phyloP scores from a whole-genome alignment of 2,113 vertebrate genomes.

The Excalfactoria chinensis region DNA sequence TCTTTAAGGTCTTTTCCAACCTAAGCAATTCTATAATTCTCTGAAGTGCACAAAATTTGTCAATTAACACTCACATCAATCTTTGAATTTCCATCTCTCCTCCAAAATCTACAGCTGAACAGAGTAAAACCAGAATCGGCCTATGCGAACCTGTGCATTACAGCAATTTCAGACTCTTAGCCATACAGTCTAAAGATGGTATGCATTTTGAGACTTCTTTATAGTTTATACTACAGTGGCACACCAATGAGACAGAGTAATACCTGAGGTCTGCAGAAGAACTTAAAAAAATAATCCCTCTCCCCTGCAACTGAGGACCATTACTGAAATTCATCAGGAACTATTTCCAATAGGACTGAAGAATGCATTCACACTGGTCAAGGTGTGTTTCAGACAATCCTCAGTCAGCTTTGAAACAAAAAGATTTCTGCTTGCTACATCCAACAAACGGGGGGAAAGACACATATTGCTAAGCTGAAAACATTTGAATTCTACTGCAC shows the following conservation, averaged over 20 bases:
- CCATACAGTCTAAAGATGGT: neutral
- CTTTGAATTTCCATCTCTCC: neutral
- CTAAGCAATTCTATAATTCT: too few relatives aligned
- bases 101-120: neutral
- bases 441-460: neutral
- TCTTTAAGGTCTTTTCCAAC: too few relatives aligned
- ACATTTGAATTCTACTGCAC: neutral
- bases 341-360: neutral
- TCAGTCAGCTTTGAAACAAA: neutral
- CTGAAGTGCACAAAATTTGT: neutral
- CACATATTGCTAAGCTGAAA: neutral
- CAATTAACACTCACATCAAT: neutral
- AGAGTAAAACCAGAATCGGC: neutral
- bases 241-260: neutral
- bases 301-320: rapidly evolving
- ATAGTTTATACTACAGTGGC: neutral
- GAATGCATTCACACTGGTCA: neutral
- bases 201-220: neutral
- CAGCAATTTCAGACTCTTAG: neutral
- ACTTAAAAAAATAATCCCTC: neutral
- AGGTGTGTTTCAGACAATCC: neutral
- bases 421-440: neutral
- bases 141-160: neutral
- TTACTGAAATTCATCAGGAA: neutral
- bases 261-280: neutral